Evolutionary conservation across 2,797 vertebrate genomes (phyloP), one percentile per base, ranked within the genome.

Genomic region (Ceryle rudis): DNA sequence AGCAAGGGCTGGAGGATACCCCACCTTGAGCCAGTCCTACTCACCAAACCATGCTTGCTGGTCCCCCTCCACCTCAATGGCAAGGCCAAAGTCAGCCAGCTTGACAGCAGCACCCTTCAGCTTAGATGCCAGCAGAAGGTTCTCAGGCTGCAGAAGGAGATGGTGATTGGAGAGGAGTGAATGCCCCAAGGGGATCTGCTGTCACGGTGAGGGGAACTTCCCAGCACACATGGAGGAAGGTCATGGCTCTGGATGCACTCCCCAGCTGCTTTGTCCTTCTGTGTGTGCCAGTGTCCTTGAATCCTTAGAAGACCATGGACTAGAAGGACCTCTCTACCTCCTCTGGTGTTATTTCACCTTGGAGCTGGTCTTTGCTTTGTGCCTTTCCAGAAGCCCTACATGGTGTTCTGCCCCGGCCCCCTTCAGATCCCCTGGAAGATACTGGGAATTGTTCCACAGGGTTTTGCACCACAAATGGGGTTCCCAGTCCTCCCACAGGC

Each of bases 21-120:
- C 35, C 37, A 6, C 12, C 29, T 3, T 6, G 0, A 44, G 26
- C 47, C 33, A 46, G 15, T 14, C 33, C 71, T 69, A 97, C 99
- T 99, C 97, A 99, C 99, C 99, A 14, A 99, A 99, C 99, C 99
- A 99, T 0, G 99, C 99, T 97, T 99, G 99, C 97, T 99, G 99
- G 42, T 99, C 99, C 21, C 99, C 99, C 91, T 99, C 99, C 97
- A 99, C 99, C 96, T 99, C 99, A 4, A 99, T 99, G 96, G 99
- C 99, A 8, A 99, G 98, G 55, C 99, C 99, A 0, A 99, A 99
- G 97, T 99, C 99, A 0, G 99, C 99, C 97, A 99, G 97, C 94
- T 99, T 99, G 94, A 99, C 99, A 0, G 99, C 99, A 0, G 99
- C 99, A 3, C 99, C 99, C 97, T 99, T 99, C 49, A 99, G 98